phyloP scores from a whole-genome alignment of 2,888 invertebrate species.

The Lepidochitona cinerea region DNA sequence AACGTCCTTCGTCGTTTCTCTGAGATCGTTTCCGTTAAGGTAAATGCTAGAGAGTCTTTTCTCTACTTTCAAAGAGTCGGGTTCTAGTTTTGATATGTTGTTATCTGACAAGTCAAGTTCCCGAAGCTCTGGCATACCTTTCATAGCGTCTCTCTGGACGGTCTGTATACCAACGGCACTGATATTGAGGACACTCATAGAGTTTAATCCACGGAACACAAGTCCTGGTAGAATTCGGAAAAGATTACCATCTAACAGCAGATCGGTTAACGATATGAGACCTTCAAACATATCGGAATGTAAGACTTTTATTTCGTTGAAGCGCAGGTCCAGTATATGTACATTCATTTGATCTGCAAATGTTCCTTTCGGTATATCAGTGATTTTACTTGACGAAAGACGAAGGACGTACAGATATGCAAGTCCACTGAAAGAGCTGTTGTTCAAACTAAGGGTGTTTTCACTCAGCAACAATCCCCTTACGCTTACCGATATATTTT shows the following conservation, averaged over 20 bases:
- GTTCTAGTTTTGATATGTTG: slow-evolving; percentile 21
- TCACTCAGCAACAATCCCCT: not conserved
- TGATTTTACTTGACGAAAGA: not conserved
- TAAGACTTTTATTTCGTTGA: not conserved
- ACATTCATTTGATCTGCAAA: not conserved
- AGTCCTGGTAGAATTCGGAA: not conserved
- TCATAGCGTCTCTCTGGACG: not conserved
- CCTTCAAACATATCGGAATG: not conserved
- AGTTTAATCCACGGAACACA: not conserved
- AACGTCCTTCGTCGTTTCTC: not conserved
- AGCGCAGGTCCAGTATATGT: not conserved
- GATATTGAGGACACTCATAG: not conserved
- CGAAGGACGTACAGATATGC: not conserved
- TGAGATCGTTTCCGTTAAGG: not conserved
- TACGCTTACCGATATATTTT: not conserved
- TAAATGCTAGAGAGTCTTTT: slow-evolving; percentile 4
- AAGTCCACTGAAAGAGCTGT: not conserved
- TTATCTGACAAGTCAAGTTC: slow-evolving; percentile 23
- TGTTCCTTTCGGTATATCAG: not conserved
- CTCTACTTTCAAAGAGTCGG: slow-evolving; percentile 11
- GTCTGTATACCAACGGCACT: not conserved
- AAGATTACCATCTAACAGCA: not conserved
- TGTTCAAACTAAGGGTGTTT: not conserved
- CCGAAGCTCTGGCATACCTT: slow-evolving; percentile 9
- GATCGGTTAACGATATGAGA: not conserved